Percentiles rank a stretch among this genome's conserved stretches.
phyloP scores from a whole-genome alignment of 2,888 invertebrate species.

The Phorcus lineatus region DNA sequence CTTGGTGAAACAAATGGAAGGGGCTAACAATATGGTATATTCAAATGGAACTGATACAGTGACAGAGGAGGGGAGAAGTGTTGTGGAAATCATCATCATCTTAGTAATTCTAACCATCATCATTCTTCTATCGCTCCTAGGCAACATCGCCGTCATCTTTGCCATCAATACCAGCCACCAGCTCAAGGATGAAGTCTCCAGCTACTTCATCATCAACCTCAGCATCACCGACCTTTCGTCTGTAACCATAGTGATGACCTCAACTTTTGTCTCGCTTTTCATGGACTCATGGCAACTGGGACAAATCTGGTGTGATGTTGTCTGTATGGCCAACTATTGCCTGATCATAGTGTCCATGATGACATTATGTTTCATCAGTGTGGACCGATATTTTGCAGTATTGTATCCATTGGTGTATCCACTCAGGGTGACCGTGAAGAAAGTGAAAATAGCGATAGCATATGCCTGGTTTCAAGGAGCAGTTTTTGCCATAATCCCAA shows the following conservation, averaged over 20 bases:
- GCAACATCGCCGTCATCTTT: conserved; percentile 65
- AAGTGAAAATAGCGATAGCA: conserved; percentile 44
- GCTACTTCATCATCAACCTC: conserved; percentile 69
- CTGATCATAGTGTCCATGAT: conserved; percentile 74
- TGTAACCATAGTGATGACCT: conserved; percentile 64
- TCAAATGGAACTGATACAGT: not conserved
- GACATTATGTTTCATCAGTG: conserved; percentile 71
- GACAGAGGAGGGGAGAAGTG: not conserved
- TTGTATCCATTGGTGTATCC: conserved; percentile 64
- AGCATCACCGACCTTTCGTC: conserved; percentile 64
- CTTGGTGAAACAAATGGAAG: no score
- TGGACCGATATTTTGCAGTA: conserved; percentile 71
- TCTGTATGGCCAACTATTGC: conserved; percentile 72
- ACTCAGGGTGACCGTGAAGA: conserved; percentile 45
- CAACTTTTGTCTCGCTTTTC: conserved; percentile 52
- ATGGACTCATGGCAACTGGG: conserved; percentile 55
- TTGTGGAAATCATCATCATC: conserved; percentile 38
- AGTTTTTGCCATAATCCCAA: conserved; percentile 61
- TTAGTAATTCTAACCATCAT: conserved; percentile 51
- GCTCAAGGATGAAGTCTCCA: conserved; percentile 61
- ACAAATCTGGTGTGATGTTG: conserved; percentile 53
- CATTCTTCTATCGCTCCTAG: conserved; percentile 52
- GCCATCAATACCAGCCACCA: conserved; percentile 47
- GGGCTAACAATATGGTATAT: no score
- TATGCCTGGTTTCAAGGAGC: conserved; percentile 71